Conservation (phyloP, 2,113 vertebrate genomes). For the Podarcis cretensis region DNA sequence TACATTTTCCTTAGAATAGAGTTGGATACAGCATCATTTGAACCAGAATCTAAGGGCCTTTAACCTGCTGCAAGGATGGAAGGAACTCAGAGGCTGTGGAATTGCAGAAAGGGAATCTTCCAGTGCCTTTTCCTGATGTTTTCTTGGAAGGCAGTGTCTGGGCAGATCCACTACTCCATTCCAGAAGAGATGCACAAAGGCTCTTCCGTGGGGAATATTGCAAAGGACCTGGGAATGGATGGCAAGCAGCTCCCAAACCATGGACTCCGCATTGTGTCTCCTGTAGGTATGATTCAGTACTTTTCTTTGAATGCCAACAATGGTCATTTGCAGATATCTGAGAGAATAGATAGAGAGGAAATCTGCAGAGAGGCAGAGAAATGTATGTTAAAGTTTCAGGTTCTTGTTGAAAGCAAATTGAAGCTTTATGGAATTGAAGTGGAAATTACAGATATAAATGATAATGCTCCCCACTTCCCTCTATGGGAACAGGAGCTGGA, state of each 20-base stretch:
- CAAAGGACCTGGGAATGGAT: not conserved
- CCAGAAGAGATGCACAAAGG: constrained; percentile 6
- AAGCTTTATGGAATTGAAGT: not conserved
- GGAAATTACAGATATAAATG: not conserved
- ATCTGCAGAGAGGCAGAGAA: not conserved
- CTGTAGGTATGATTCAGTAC: not conserved
- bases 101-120: constrained; percentile 14
- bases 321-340: not conserved
- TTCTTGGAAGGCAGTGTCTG: not conserved
- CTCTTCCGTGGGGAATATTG: constrained; percentile 4
- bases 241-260: not conserved
- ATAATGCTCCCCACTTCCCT: not conserved
- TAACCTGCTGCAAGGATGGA: constrained; percentile 40
- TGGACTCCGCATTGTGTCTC: not conserved
- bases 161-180: not conserved
- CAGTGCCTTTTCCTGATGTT: not conserved
- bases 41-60: not conserved
- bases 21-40: not conserved
- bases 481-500: not conserved
- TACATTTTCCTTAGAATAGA: too few relatives aligned
- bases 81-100: not conserved
- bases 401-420: not conserved
- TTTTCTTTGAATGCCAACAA: not conserved
- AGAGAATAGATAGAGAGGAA: constrained; percentile 1
- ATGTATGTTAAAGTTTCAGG: not conserved